Base-by-base conservation (phyloP, 2,113 vertebrate species). In the Pelecanus crispus region DNA sequence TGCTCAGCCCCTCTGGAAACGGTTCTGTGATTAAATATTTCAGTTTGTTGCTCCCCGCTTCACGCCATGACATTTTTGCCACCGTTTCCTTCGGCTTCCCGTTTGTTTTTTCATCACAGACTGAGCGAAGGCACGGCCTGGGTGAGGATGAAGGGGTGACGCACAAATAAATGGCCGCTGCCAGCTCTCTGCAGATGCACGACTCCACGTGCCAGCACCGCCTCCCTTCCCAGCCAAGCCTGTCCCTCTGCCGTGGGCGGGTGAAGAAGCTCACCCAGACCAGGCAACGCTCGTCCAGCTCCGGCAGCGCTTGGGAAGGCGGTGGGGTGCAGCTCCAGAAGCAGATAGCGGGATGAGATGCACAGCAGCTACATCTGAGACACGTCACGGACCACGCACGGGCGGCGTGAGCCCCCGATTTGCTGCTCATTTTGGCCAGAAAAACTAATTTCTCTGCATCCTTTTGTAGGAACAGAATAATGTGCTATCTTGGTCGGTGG, bases 311-410 rank as follows among this genome's bases (percentile, higher is more conserved):
- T 62, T 5, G 31, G 1, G 42, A 5, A 15, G 17, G 40, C 5
- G 50, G n/a, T 17, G 38, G 42, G 13, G 3, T 10, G 9, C 67
- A 61, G 72, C 71, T 63, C 49, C 59, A 65, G 63, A 3, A 38
- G 52, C 53, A 40, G 44, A 2, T 2, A 12, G 34, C 0, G 0
- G 67, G 20, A 7, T 6, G 38, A 47, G 28, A 28, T 3, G 9
- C 2, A 1, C 21, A 71, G 42, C 10, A 29, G 58, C 50, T 7
- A 0, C 0, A 3, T 38, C 34, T 6, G 8, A 70, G 20, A 49
- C 47, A 20, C 0, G 0, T 15, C n/a, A 6, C 0, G 2, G 32
- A 29, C 20, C 21, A 1, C 1, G 21, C 73, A 31, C 2, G 1
- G 38, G 58, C 13, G 5, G 1, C 0, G 0, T 0, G 1, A 52